A percentile compares a stretch with the other conserved stretches of the same genome.
These are phyloP conservation scores for Conopomorpha cramerella DNA, from an alignment of 1,140 invertebrate species.

Conservation along the genomic window DNA sequence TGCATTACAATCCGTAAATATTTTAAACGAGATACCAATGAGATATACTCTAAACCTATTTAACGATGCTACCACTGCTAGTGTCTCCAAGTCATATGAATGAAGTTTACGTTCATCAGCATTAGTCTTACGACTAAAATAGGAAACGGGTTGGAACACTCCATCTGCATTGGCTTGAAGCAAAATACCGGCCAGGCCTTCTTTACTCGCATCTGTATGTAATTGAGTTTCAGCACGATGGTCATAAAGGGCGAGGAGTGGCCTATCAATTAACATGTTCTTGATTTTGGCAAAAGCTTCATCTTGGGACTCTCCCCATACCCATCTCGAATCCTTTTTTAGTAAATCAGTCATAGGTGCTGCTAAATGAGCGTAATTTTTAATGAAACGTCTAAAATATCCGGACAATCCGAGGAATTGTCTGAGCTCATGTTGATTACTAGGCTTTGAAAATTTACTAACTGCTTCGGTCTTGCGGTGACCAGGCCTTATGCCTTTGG, in stretches of 20 bases:
- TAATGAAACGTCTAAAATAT: conserved; percentile 26
- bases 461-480: neutral
- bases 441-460: conserved; percentile 8
- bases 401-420: too few relatives aligned
- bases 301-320: conserved; percentile 7
- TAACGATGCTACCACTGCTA: conserved; percentile 14
- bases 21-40: conserved; percentile 11
- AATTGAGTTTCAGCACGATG: conserved; percentile 13
- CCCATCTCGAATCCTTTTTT: conserved; percentile 12
- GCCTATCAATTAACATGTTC: conserved; percentile 7
- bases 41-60: conserved; percentile 17
- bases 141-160: conserved; percentile 9
- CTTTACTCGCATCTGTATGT: conserved; percentile 18
- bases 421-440: conserved; percentile 12
- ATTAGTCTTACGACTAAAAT: conserved; percentile 12
- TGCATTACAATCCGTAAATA: conserved; percentile 19
- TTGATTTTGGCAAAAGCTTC: conserved; percentile 9
- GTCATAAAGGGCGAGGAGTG: conserved; percentile 22
- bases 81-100: conserved; percentile 19
- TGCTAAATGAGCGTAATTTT: conserved; percentile 15
- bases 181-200: conserved; percentile 18
- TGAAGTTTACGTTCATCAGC: conserved; percentile 13
- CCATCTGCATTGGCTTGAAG: conserved; percentile 12
- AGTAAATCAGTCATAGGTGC: conserved; percentile 18
- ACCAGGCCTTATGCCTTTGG: conserved; percentile 4